Conservation (phyloP, 2,113 vertebrate genomes). For the Suncus etruscus region DNA sequence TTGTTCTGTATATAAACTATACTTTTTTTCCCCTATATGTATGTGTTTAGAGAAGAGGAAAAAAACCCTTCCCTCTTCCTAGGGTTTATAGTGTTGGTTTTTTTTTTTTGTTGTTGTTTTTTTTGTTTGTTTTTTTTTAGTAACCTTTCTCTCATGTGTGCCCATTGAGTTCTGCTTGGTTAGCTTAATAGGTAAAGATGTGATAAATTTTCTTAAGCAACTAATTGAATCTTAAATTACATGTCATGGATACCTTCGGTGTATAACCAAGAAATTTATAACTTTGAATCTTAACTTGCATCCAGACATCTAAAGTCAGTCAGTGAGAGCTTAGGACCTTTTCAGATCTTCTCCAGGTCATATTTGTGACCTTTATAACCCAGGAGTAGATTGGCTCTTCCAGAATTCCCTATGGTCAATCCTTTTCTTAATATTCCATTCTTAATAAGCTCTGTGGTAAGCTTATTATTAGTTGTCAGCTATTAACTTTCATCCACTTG, state of each 20-base stretch:
- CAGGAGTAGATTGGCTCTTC: not conserved
- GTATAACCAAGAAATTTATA: conserved; percentile 2
- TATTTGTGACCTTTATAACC: conserved; percentile 20
- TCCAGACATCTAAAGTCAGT: not conserved
- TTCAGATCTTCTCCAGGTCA: not conserved
- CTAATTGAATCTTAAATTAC: not conserved
- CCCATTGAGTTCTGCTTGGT: not conserved
- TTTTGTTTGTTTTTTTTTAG: not conserved
- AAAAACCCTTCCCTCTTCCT: not conserved
- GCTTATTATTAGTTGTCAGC: not conserved
- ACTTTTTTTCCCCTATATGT: not conserved
- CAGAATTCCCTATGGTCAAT: not conserved
- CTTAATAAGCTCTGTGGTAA: conserved; percentile 7
- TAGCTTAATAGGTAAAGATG: not conserved
- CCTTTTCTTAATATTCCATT: not conserved
- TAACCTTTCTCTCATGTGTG: not conserved
- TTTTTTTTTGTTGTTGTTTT: not conserved
- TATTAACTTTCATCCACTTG: not conserved
- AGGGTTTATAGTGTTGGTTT: not conserved
- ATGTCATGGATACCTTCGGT: not conserved
- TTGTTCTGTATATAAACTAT: not conserved
- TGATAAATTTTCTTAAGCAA: conserved; percentile 29
- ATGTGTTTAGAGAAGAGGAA: too few species aligned
- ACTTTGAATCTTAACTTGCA: not conserved
- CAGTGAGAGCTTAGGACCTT: not conserved